These are phyloP conservation scores for Xenus cinereus DNA, from an alignment of 2,113 vertebrate genomes.

Conservation along the genomic window DNA sequence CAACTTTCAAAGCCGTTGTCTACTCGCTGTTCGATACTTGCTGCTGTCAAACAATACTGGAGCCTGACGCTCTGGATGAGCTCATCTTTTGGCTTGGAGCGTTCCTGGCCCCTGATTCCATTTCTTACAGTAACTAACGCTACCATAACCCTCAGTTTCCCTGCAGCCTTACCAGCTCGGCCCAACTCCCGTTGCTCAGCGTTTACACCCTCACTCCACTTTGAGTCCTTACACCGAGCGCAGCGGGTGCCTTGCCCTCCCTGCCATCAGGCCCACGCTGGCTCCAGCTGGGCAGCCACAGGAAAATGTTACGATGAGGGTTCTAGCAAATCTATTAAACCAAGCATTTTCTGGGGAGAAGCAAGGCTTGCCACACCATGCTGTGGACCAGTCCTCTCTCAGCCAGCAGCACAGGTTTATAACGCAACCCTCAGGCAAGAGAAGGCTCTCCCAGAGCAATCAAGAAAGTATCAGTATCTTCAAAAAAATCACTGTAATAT, in stretches of 20 bases:
- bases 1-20: neutral
- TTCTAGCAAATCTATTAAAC: neutral
- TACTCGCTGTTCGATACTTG: neutral
- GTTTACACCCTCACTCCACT: neutral
- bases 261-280: neutral
- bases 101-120: neutral
- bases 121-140: neutral
- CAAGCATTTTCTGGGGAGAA: neutral
- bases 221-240: neutral
- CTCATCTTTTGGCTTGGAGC: conserved; percentile 1
- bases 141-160: neutral
- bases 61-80: neutral
- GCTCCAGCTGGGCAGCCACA: neutral
- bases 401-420: neutral
- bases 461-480: neutral
- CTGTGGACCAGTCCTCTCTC: neutral
- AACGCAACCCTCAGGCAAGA: neutral
- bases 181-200: neutral
- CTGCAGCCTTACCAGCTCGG: neutral
- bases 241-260: neutral
- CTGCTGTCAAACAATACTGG: neutral
- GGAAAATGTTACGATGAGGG: neutral
- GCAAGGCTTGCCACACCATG: neutral
- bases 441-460: neutral
- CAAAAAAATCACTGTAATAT: neutral